These are phyloP conservation scores for Dicrostonyx torquatus DNA, from an alignment of 2,797 vertebrate species.

Conservation along the genomic window DNA sequence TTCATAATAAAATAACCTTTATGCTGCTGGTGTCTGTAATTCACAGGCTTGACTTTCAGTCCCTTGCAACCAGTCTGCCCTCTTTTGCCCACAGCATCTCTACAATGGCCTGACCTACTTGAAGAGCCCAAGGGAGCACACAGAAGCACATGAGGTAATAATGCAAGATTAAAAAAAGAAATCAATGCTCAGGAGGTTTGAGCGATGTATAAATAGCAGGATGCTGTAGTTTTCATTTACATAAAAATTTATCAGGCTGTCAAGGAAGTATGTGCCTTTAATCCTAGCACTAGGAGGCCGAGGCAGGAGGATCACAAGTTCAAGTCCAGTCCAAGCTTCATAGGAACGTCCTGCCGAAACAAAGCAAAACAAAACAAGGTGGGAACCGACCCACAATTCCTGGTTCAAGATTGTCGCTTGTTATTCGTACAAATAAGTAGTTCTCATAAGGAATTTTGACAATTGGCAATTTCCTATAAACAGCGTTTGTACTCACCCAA, in stretches of 20 bases:
- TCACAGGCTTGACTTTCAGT: background rate
- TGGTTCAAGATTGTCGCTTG: background rate
- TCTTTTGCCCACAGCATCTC: background rate
- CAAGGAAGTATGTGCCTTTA: background rate
- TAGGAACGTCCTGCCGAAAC: background rate
- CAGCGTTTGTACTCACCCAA: background rate
- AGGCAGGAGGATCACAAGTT: background rate
- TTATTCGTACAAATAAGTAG: background rate
- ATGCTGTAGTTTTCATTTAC: background rate
- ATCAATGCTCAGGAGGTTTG: conserved; percentile 5
- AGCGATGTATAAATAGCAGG: background rate
- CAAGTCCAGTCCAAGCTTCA: background rate
- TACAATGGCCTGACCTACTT: background rate
- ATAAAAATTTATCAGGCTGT: background rate
- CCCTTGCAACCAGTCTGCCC: background rate
- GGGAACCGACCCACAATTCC: background rate
- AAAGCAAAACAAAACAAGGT: background rate
- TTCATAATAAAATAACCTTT: background rate
- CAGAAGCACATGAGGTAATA: background rate
- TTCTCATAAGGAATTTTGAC: conserved; percentile 17
- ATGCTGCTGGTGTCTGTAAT: background rate
- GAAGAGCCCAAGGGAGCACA: background rate
- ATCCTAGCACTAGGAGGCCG: background rate
- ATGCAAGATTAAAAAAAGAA: background rate
- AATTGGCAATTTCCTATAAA: background rate